Percentiles rank a stretch among this genome's conserved stretches.
These are phyloP conservation scores for Lathamus discolor DNA, from an alignment of 2,113 vertebrate genomes.

Conservation along the genomic window DNA sequence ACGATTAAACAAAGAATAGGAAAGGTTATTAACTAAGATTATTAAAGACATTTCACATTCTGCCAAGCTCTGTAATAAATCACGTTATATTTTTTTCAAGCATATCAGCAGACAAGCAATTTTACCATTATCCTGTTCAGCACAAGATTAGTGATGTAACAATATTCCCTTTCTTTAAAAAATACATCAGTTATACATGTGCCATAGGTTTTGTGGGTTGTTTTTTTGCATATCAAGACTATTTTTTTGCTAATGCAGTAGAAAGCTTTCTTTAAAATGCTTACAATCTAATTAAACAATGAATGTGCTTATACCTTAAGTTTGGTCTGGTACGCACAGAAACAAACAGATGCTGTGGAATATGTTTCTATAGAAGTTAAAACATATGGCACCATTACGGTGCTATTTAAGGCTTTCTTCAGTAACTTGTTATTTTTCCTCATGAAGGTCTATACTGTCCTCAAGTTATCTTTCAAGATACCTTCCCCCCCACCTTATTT, in stretches of 20 bases:
- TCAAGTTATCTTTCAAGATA: neutral
- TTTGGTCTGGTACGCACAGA: neutral
- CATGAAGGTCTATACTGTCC: neutral
- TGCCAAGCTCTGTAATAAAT: slow-evolving; percentile 59
- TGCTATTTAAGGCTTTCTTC: neutral
- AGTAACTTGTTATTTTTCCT: neutral
- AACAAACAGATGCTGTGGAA: neutral
- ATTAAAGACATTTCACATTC: slow-evolving; percentile 58
- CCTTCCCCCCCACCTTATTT: neutral
- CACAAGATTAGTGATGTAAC: slow-evolving; percentile 14
- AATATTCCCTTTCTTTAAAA: neutral
- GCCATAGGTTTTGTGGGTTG: neutral
- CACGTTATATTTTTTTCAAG: slow-evolving; percentile 42
- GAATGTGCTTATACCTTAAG: neutral
- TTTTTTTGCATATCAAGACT: neutral
- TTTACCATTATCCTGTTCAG: slow-evolving; percentile 9
- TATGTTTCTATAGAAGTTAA: neutral
- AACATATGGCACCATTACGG: neutral
- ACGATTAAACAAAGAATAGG: slow-evolving; percentile 63
- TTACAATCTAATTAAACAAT: neutral
- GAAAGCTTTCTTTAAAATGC: neutral
- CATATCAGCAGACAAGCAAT: slow-evolving; percentile 32
- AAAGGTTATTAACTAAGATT: slow-evolving; percentile 57
- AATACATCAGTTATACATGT: neutral
- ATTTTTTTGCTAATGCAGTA: neutral